phyloP scores from a whole-genome alignment of 2,797 vertebrate genomes.

The Toxotes lorentzi region DNA sequence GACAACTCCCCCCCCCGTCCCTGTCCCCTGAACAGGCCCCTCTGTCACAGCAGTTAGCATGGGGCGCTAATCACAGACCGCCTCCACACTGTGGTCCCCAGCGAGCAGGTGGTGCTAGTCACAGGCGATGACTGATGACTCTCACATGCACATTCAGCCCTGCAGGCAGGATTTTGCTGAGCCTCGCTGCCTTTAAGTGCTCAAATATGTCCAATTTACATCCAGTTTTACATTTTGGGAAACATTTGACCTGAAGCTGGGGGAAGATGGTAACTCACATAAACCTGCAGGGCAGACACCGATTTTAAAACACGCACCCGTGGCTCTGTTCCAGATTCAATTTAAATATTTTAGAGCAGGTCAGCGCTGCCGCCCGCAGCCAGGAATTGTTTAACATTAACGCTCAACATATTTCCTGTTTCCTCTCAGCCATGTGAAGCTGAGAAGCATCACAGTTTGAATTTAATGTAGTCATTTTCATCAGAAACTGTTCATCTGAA shows the following conservation, averaged over 20 bases:
- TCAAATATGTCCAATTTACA: conserved; percentile 51
- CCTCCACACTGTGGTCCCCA: conserved; percentile 54
- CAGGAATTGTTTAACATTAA: conserved; percentile 62
- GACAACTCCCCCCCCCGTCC: conserved; percentile 4
- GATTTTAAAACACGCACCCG: conserved; percentile 49
- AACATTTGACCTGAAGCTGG: conserved; percentile 42
- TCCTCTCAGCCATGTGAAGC: conserved; percentile 38
- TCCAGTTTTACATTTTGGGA: conserved; percentile 39
- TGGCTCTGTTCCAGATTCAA: conserved; percentile 75
- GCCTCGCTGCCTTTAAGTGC: conserved; percentile 37
- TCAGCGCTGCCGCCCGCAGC: conserved; percentile 45
- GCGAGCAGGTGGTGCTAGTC: conserved; percentile 69
- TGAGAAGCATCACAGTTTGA: neutral
- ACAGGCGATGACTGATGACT: conserved; percentile 63
- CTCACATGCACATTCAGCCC: neutral
- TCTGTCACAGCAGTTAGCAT: conserved; percentile 68
- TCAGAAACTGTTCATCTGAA: neutral
- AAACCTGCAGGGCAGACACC: conserved; percentile 49
- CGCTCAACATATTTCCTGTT: conserved; percentile 57
- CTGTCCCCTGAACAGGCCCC: conserved; percentile 27
- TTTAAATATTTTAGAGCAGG: conserved; percentile 70
- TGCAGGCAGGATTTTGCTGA: conserved; percentile 19
- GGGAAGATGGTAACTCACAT: conserved; percentile 1
- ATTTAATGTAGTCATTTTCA: neutral
- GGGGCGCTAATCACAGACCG: conserved; percentile 56